These are phyloP conservation scores for Drosophila longiperda DNA, from an alignment of 2,888 invertebrate species.

Conservation along the genomic window DNA sequence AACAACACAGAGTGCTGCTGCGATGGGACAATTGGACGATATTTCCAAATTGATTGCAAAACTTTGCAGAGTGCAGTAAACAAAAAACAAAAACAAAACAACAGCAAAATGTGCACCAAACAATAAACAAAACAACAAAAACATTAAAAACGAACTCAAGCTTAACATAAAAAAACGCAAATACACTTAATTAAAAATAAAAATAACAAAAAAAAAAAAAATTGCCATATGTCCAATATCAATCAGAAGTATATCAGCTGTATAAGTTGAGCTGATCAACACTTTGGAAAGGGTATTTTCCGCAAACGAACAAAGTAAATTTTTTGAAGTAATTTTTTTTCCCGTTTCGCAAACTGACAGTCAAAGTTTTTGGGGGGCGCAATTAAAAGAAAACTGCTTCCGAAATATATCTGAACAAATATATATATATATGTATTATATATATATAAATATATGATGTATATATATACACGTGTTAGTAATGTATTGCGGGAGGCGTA, in stretches of 20 bases:
- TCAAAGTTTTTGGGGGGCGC: slow-evolving; percentile 34
- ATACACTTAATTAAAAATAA: neutral
- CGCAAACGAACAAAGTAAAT: slow-evolving; percentile 3
- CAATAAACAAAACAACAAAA: neutral
- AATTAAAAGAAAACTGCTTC: slow-evolving; percentile 56
- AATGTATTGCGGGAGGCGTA: slow-evolving; percentile 14
- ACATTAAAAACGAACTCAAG: neutral
- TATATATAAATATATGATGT: neutral
- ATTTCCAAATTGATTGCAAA: slow-evolving; percentile 49
- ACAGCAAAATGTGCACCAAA: slow-evolving; percentile 15
- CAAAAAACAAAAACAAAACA: slow-evolving; percentile 6
- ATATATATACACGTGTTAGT: slow-evolving; percentile 8
- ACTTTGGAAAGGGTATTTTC: neutral
- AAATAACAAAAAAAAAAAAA: neutral
- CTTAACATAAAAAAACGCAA: neutral
- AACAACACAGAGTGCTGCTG: too few species aligned
- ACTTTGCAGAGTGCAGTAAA: slow-evolving; percentile 44
- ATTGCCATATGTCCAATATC: neutral
- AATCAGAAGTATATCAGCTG: neutral
- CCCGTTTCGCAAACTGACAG: slow-evolving; percentile 8
- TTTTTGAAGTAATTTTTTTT: slow-evolving; percentile 19
- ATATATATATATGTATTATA: neutral
- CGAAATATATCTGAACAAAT: slow-evolving; percentile 11
- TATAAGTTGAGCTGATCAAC: neutral
- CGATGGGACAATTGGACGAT: slow-evolving; percentile 37